These are phyloP conservation scores for Ischnus inquisitorius DNA, from an alignment of 2,888 invertebrate species.

Conservation along the genomic window DNA sequence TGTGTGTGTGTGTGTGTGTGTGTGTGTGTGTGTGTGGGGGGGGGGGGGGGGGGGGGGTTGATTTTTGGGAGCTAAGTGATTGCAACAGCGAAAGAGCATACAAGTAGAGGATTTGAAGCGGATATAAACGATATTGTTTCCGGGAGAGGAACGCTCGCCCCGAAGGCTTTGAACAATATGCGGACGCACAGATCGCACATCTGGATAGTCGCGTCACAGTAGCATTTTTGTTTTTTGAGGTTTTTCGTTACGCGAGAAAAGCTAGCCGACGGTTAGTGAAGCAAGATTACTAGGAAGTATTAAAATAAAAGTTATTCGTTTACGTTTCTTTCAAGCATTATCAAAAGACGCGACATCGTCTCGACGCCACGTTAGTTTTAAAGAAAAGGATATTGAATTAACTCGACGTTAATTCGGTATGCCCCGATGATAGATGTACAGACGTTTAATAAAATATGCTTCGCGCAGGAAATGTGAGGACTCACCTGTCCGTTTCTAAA, in stretches of 20 bases:
- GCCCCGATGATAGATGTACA: slow-evolving; percentile 56
- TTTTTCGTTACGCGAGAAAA: slow-evolving; percentile 42
- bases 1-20: no score
- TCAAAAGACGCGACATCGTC: no score
- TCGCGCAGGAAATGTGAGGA: background rate
- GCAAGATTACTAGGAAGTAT: slow-evolving; percentile 44
- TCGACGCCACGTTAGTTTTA: no score
- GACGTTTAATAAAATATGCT: slow-evolving; percentile 22
- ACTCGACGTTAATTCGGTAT: slow-evolving; percentile 63
- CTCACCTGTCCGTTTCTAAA: slow-evolving; percentile 85
- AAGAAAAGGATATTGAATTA: background rate
- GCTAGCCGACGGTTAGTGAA: slow-evolving; percentile 38
- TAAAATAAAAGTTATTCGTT: slow-evolving; percentile 21
- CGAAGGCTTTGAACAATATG: slow-evolving; percentile 18
- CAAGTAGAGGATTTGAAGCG: slow-evolving; percentile 14
- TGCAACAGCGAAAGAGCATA: background rate
- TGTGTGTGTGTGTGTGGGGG: no score
- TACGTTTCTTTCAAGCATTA: slow-evolving; percentile 29
- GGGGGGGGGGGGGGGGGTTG: no score
- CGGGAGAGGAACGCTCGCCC: background rate
- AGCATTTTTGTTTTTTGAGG: slow-evolving; percentile 41
- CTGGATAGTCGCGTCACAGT: slow-evolving; percentile 24
- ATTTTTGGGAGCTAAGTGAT: background rate
- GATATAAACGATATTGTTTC: slow-evolving; percentile 50
- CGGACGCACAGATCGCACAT: background rate